phyloP scores from a whole-genome alignment of 30 jellyfish, hydroid and myxozoan genomes.

The Aurelia sp. region DNA sequence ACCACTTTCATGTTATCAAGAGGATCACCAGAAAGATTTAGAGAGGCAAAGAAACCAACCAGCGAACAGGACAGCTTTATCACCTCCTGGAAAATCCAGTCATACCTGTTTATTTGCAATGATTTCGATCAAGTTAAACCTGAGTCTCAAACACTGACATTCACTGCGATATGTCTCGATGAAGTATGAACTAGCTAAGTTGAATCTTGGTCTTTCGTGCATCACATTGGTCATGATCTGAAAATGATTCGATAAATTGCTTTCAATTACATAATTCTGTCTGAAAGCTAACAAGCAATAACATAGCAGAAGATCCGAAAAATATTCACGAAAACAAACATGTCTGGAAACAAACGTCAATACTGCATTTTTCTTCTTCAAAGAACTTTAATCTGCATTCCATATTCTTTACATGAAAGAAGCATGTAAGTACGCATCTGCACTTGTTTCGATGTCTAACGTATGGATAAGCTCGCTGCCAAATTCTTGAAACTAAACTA shows the following conservation, averaged over 20 bases:
- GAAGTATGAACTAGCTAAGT: slow-evolving; percentile 62
- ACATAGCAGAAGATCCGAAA: no score
- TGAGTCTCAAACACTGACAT: slow-evolving; percentile 59
- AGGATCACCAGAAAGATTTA: slow-evolving; percentile 30
- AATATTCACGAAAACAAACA: no score
- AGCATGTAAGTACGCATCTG: no score
- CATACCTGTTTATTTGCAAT: slow-evolving; percentile 72
- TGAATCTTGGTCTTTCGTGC: slow-evolving; percentile 80
- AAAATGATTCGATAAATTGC: neutral
- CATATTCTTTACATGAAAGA: no score
- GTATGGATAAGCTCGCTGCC: no score
- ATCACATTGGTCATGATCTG: slow-evolving; percentile 66
- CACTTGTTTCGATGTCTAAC: no score
- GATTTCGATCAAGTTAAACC: slow-evolving; percentile 48
- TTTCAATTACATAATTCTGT: no score
- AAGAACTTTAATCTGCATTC: no score
- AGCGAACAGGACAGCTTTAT: slow-evolving; percentile 53
- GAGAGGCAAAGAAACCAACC: slow-evolving; percentile 61
- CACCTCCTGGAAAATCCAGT: neutral
- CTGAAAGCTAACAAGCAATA: no score
- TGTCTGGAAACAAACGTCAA: no score
- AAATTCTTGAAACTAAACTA: no score
- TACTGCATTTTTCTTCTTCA: no score
- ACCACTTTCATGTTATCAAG: slow-evolving; percentile 27
- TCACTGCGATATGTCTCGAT: slow-evolving; percentile 76